Percentiles rank a stretch among this genome's conserved stretches.
phyloP scores from a whole-genome alignment of 1,140 invertebrate genomes.

The Zaprionus davidi region DNA sequence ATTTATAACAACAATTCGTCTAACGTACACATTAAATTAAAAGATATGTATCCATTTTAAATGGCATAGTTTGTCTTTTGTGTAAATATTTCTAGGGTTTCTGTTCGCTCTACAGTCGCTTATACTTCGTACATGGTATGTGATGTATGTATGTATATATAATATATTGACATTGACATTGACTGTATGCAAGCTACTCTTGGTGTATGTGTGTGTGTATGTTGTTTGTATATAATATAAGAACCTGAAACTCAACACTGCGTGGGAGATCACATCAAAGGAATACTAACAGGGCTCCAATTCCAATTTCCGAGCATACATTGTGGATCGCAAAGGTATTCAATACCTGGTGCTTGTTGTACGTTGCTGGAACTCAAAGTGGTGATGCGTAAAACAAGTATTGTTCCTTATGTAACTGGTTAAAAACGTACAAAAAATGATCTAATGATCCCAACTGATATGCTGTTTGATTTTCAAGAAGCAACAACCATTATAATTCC shows the following conservation, averaged over 20 bases:
- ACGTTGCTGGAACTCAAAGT: background rate
- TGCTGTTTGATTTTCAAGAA: slow-evolving; percentile 74
- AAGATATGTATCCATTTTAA: slow-evolving; percentile 79
- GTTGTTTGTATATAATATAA: background rate
- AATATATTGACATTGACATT: slow-evolving; percentile 2
- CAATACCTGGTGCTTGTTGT: background rate
- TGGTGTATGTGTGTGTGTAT: background rate
- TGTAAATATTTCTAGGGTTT: slow-evolving; percentile 46
- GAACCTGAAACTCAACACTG: background rate
- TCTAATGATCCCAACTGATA: slow-evolving; percentile 78
- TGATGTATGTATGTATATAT: slow-evolving; percentile 1
- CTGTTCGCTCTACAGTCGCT: background rate
- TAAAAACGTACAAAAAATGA: slow-evolving; percentile 18
- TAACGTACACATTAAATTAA: slow-evolving; percentile 53
- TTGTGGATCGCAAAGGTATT: background rate
- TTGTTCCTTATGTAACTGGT: background rate
- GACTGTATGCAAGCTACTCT: slow-evolving; percentile 1
- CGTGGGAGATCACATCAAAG: slow-evolving; percentile 1
- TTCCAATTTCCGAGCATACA: background rate
- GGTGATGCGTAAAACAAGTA: background rate
- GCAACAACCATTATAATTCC: slow-evolving; percentile 67
- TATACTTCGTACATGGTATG: background rate
- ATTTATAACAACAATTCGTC: slow-evolving; percentile 55
- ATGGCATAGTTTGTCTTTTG: slow-evolving; percentile 58
- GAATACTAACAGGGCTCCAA: background rate